Conservation (phyloP, 2,888 invertebrate species). For the Eulithis prunata region DNA sequence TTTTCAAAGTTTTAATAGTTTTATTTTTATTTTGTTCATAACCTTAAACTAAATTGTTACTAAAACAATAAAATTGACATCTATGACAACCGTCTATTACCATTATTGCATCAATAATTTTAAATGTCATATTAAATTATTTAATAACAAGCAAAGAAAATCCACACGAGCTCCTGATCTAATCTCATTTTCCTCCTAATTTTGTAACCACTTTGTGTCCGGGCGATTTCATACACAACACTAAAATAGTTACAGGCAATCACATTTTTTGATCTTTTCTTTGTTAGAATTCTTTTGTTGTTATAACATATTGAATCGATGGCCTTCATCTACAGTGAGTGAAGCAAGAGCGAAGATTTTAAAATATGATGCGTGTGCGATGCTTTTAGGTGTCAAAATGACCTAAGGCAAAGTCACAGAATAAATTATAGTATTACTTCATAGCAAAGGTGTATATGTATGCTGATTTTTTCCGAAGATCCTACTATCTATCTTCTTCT, state of each 20-base stretch:
- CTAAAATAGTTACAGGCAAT: conserved; percentile 67
- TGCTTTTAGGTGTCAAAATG: conserved; percentile 14
- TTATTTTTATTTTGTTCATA: too few species aligned
- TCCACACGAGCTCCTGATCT: conserved; percentile 17
- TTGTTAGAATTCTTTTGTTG: conserved; percentile 60
- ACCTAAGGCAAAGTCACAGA: conserved; percentile 8
- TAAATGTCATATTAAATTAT: too few species aligned
- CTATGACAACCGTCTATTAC: too few species aligned
- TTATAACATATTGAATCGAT: conserved; percentile 58
- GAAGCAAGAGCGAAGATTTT: background rate
- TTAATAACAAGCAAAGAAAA: background rate
- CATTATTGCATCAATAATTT: too few species aligned
- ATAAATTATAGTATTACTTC: too few species aligned
- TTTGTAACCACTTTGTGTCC: conserved; percentile 56
- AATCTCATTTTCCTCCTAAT: conserved; percentile 50
- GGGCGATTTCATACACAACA: conserved; percentile 57
- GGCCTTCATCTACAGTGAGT: conserved; percentile 62
- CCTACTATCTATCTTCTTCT: too few species aligned
- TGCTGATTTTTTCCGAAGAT: too few species aligned
- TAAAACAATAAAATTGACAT: too few species aligned
- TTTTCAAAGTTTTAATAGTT: too few species aligned
- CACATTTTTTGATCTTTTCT: conserved; percentile 58
- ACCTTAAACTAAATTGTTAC: too few species aligned
- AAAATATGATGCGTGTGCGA: conserved; percentile 4
- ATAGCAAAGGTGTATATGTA: too few species aligned